Conservation (phyloP, 2,113 vertebrate genomes). For the Eurypyga helias region DNA sequence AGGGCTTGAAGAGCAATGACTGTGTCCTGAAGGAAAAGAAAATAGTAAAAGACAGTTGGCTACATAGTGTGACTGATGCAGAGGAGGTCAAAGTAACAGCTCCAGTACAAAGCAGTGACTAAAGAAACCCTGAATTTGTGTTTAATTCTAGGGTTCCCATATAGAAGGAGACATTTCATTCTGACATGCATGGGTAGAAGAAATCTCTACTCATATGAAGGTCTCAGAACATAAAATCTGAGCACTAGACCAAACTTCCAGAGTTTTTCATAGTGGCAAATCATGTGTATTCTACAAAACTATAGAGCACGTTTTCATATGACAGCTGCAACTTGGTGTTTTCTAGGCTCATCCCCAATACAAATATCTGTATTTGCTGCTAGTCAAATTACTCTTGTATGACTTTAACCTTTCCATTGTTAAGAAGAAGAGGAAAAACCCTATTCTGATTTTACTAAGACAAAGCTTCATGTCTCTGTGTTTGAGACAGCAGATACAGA, state of each 20-base stretch:
- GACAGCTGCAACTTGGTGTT: neutral
- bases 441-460: neutral
- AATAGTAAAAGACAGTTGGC: neutral
- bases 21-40: constrained; percentile 66
- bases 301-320: neutral
- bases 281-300: neutral
- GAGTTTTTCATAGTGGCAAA: neutral
- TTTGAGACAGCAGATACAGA: neutral
- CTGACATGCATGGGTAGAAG: neutral
- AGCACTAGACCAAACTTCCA: neutral
- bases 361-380: neutral
- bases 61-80: accelerated
- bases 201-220: neutral
- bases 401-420: neutral
- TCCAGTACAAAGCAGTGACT: neutral
- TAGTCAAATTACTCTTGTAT: neutral
- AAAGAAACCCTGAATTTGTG: neutral
- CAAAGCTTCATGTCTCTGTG: neutral
- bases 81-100: neutral
- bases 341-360: accelerated
- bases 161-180: neutral
- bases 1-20: constrained; percentile 73
- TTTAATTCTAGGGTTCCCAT: neutral
- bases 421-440: neutral
- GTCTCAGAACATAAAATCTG: neutral